Evolutionary conservation across 37 sponge, comb jelly and placozoan genomes (phyloP).

Genomic region (Cladorhizidae sp.): DNA sequence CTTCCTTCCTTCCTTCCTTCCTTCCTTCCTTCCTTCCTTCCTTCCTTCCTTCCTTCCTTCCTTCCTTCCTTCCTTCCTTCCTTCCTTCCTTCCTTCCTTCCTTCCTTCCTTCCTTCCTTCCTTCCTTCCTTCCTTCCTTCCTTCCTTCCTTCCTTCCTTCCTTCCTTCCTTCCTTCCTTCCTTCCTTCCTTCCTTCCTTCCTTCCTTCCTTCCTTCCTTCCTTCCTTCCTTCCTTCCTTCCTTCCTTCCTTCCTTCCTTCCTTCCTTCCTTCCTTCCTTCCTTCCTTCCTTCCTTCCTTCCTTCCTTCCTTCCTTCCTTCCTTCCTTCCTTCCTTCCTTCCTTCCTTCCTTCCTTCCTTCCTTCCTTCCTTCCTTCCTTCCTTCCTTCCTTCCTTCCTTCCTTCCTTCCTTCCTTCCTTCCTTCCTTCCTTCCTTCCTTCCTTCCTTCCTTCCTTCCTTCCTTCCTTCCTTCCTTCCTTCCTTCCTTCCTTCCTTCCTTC

Average conservation of each 20-base stretch:
- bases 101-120: background rate
- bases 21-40: background rate
- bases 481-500: background rate
- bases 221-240: background rate
- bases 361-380: too few species aligned
- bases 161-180: background rate
- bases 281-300: too few species aligned
- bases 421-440: background rate
- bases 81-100: constrained; percentile 6
- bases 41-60: background rate
- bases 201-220: background rate
- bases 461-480: background rate
- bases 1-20: background rate
- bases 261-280: background rate
- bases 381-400: too few species aligned
- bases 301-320: too few species aligned
- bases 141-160: constrained; percentile 29
- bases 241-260: constrained; percentile 1
- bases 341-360: too few species aligned
- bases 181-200: background rate
- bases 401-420: too few species aligned
- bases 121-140: background rate
- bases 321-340: too few species aligned
- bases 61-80: constrained; percentile 4
- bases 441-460: background rate